Evolutionary conservation across 2,888 invertebrate species (phyloP).

Genomic region (Bibio marci): DNA sequence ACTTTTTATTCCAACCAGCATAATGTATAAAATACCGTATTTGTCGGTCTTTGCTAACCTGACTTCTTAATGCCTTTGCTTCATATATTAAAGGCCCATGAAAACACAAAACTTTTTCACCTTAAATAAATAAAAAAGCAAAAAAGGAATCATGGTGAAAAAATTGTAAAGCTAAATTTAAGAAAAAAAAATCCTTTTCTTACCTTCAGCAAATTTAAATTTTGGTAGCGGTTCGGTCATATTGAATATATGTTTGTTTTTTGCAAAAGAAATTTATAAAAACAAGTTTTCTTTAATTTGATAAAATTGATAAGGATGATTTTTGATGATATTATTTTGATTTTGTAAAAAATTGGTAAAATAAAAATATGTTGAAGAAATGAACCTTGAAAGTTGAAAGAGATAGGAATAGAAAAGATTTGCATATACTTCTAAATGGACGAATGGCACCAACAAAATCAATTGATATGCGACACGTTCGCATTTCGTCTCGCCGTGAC

Average conservation of each 20-base stretch:
- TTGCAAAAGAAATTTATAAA: too few relatives aligned
- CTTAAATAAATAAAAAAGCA: conserved; percentile 31
- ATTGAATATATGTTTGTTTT: too few relatives aligned
- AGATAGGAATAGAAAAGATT: too few relatives aligned
- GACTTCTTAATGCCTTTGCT: conserved; percentile 82
- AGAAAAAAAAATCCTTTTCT: conserved; percentile 9
- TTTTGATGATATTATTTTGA: too few relatives aligned
- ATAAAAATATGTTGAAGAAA: neutral
- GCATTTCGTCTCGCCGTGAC: too few relatives aligned
- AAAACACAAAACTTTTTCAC: conserved; percentile 84
- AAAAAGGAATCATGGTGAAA: conserved; percentile 1
- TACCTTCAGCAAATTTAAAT: conserved; percentile 59
- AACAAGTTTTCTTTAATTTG: too few relatives aligned
- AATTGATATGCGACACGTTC: too few relatives aligned
- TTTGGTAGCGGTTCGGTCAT: conserved; percentile 39
- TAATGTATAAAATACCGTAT: conserved; percentile 89
- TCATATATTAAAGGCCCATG: conserved; percentile 94
- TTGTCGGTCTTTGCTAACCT: conserved; percentile 68
- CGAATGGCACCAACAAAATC: too few relatives aligned
- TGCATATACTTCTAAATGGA: too few relatives aligned
- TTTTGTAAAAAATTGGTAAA: neutral
- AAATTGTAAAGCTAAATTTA: conserved; percentile 4
- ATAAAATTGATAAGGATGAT: too few relatives aligned
- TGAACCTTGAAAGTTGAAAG: too few relatives aligned
- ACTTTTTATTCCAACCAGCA: conserved; percentile 98